These are phyloP conservation scores for Selene dorsalis DNA, from an alignment of 2,797 vertebrate genomes.

Conservation along the genomic window DNA sequence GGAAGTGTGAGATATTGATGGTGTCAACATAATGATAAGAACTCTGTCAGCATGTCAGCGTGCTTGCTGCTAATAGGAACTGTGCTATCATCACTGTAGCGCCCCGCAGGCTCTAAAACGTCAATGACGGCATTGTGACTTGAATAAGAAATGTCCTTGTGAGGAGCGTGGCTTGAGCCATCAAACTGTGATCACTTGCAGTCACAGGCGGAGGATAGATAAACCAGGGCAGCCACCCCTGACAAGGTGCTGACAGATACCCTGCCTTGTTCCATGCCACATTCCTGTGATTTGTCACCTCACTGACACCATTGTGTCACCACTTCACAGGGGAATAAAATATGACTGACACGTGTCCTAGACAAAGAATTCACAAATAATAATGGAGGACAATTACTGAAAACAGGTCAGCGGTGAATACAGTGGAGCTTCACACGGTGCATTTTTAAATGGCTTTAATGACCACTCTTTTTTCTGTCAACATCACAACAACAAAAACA, in stretches of 20 bases:
- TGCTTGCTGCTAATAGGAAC: conserved; percentile 69
- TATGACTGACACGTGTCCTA: conserved; percentile 57
- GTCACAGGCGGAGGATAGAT: conserved; percentile 71
- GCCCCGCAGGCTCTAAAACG: conserved; percentile 65
- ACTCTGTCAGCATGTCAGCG: conserved; percentile 64
- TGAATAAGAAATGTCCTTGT: conserved; percentile 79
- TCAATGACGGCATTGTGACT: conserved; percentile 78
- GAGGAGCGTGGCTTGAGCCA: conserved; percentile 69
- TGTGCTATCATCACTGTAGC: conserved; percentile 61
- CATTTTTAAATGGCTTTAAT: conserved; percentile 4
- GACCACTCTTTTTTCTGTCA: background rate
- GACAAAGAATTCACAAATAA: conserved; percentile 40
- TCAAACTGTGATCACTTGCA: conserved; percentile 83
- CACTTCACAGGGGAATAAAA: conserved; percentile 70
- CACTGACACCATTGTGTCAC: conserved; percentile 60
- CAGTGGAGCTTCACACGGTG: background rate
- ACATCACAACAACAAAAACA: background rate
- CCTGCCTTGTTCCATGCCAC: conserved; percentile 51
- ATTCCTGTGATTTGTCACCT: conserved; percentile 74
- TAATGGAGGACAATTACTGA: conserved; percentile 17
- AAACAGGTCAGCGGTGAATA: background rate
- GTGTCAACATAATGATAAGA: conserved; percentile 59
- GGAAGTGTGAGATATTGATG: conserved; percentile 62
- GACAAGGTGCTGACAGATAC: conserved; percentile 76
- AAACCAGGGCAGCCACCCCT: conserved; percentile 63